These are phyloP conservation scores for Amblyopsis rosae DNA, from an alignment of 2,113 vertebrate species.

Conservation along the genomic window DNA sequence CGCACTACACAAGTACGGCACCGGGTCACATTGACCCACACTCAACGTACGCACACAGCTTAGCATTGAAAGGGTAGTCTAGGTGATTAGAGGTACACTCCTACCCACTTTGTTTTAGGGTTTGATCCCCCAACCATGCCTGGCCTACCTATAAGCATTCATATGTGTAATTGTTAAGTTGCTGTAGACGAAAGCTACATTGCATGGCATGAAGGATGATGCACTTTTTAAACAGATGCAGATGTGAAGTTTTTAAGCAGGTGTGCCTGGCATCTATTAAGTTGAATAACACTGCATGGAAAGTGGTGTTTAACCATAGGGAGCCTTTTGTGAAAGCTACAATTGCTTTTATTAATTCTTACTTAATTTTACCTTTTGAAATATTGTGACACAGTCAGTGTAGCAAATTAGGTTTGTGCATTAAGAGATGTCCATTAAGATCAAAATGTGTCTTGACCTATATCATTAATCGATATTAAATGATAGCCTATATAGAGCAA, in stretches of 20 bases:
- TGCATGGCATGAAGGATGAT: neutral
- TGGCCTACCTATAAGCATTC: neutral
- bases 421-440: slow-evolving; percentile 50
- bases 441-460: slow-evolving; percentile 73
- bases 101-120: no score
- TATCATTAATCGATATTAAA: slow-evolving; percentile 77
- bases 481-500: slow-evolving; percentile 68
- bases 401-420: neutral
- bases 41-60: neutral
- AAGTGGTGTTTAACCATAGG: neutral
- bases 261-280: neutral
- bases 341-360: neutral
- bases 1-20: slow-evolving; percentile 81
- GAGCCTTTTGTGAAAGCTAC: no score
- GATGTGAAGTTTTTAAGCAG: neutral
- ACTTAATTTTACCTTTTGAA: neutral
- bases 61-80: neutral
- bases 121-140: no score
- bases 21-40: neutral
- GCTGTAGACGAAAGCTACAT: neutral
- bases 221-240: neutral
- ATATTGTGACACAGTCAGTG: neutral
- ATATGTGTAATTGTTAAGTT: neutral
- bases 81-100: no score
- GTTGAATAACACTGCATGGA: neutral